Evolutionary conservation across 2,113 vertebrate genomes (phyloP).

Genomic region (Tetrax tetrax): DNA sequence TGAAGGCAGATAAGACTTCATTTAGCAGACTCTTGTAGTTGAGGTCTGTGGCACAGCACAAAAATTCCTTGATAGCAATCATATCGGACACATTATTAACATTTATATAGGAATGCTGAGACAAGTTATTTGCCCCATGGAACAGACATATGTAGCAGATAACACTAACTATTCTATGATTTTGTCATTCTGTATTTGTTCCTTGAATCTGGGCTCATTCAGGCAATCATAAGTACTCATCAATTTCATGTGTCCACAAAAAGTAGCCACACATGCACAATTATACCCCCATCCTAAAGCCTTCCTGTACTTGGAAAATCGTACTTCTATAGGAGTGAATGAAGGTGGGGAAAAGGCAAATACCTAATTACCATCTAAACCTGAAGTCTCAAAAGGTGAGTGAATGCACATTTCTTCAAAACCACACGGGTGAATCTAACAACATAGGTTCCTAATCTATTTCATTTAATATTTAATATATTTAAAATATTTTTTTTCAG

Average conservation of each 20-base stretch:
- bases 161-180: no score
- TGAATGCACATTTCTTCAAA: background rate
- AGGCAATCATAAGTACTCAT: background rate
- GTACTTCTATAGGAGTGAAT: background rate
- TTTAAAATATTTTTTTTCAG: background rate
- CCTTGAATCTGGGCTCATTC: background rate
- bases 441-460: background rate
- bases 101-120: constrained; percentile 19
- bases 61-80: constrained; percentile 5
- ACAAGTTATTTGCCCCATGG: background rate
- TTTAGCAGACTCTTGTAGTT: background rate
- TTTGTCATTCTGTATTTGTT: background rate
- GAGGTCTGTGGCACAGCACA: background rate
- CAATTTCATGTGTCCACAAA: background rate
- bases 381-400: background rate
- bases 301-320: background rate
- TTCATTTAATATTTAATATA: background rate
- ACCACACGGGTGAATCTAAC: background rate
- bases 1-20: background rate
- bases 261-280: background rate
- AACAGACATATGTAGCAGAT: background rate
- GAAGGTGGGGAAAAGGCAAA: background rate
- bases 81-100: constrained; percentile 10
- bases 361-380: background rate
- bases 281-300: background rate